phyloP scores from a whole-genome alignment of 2,888 invertebrate species.

The Leptinotarsa juncta region DNA sequence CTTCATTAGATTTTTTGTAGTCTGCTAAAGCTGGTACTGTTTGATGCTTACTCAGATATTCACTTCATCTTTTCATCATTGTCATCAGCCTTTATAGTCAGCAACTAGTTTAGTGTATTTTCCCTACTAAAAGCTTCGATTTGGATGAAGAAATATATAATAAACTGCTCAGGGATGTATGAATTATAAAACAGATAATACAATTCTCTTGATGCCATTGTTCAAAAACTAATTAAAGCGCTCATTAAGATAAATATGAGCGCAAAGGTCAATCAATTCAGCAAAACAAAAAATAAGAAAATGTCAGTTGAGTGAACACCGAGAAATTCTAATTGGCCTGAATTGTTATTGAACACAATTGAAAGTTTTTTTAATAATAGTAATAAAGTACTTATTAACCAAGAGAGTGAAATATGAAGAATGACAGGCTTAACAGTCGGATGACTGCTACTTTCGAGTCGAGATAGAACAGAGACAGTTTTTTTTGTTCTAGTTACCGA shows the following conservation, averaged over 20 bases:
- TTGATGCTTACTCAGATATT: too few relatives aligned
- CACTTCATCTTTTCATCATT: too few relatives aligned
- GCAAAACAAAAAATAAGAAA: conserved; percentile 12
- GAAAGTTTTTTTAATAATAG: conserved; percentile 36
- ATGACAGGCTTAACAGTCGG: conserved; percentile 28
- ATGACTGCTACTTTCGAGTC: conserved; percentile 1
- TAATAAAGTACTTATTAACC: conserved; percentile 34
- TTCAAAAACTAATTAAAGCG: neutral
- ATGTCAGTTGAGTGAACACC: conserved; percentile 31
- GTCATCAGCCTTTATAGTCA: too few relatives aligned
- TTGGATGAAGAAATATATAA: too few relatives aligned
- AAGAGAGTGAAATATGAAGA: conserved; percentile 27
- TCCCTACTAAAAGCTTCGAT: too few relatives aligned
- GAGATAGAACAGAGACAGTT: neutral
- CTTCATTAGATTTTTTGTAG: too few relatives aligned
- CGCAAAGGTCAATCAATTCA: neutral
- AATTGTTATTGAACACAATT: conserved; percentile 37
- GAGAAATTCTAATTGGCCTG: conserved; percentile 34
- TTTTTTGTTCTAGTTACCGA: conserved; percentile 4
- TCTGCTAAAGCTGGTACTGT: too few relatives aligned
- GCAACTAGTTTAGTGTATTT: too few relatives aligned
- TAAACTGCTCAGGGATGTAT: too few relatives aligned
- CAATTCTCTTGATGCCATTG: neutral
- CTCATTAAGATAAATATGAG: neutral
- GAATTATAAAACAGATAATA: neutral